Base-by-base conservation (phyloP, 23 tunicate genomes). In the Styela clava region DNA sequence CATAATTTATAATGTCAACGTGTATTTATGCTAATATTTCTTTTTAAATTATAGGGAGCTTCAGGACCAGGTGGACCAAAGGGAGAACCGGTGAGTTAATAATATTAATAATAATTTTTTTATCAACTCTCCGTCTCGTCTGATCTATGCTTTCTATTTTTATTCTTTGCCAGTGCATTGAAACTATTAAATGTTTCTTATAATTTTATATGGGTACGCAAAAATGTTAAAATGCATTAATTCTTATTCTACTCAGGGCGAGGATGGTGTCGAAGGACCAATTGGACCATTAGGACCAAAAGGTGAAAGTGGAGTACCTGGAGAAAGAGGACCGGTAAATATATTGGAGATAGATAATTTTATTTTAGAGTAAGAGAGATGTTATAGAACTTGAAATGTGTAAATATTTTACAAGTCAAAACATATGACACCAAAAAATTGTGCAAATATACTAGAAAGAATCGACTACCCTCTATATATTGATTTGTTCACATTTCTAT, bases 301-400 rank as follows among this genome's bases (percentile, higher is more conserved):
- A 86, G 98, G 98, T 1, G 87, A 88, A 25, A 63, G 34, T 68
- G 98, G 98, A 1, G 69, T 76, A 33, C 98, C 93, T 64, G 98
- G 98, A 65, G 98, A 93, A 74, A 92, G 93, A 52, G 98, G 98
- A 74, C 90, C 98, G n/a, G 98, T 93, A 68, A 74, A 89, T 80
- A 29, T 65, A n/a, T n/a, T n/a, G n/a, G n/a, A 52, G 30, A 34
- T 69, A 7, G 18, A 12, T 78, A 16, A 21, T 62, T 62, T 78
- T 78, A 16, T 62, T 61, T 62, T 18, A 16, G 16, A 62, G 33
- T n/a, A n/a, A n/a, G n/a, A n/a, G n/a, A n/a, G n/a, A n/a, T n/a
- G n/a, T n/a, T n/a, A n/a, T n/a, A n/a, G n/a, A n/a, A n/a, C n/a
- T n/a, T n/a, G n/a, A n/a, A n/a, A n/a, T n/a, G n/a, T n/a, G n/a